Percentiles rank a stretch among this genome's conserved stretches.
Conservation (phyloP, 2,113 vertebrate genomes). For the human (Homo sapiens) region DNA sequence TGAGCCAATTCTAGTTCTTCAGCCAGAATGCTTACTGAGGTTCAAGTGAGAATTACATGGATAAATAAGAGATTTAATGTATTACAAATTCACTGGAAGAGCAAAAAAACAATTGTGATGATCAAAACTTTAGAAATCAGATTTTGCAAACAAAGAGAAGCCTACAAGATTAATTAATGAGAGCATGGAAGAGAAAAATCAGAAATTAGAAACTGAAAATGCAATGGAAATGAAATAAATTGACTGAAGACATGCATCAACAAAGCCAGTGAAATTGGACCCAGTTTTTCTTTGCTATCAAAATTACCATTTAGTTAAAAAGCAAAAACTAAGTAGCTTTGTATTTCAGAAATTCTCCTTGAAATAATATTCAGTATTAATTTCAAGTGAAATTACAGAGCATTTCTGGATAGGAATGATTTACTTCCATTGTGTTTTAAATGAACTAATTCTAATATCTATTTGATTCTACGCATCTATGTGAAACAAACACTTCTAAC, state of each 20-base stretch:
- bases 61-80: neutral
- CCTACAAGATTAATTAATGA: neutral
- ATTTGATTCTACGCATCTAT: neutral
- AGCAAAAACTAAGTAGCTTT: neutral
- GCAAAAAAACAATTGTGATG: neutral
- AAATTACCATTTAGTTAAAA: conserved; percentile 34
- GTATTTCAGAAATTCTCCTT: conserved; percentile 1
- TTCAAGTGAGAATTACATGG: neutral
- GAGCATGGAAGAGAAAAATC: neutral
- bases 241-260: neutral
- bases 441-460: neutral
- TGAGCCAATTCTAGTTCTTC: neutral
- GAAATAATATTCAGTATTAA: neutral
- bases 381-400: conserved; percentile 13
- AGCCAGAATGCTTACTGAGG: neutral
- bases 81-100: neutral
- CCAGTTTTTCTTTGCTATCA: neutral
- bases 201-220: conserved; percentile 7
- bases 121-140: conserved; percentile 3
- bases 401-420: neutral
- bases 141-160: conserved; percentile 4
- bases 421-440: neutral
- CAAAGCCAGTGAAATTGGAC: neutral
- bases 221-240: neutral
- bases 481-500: neutral